Conservation (phyloP, 2,888 invertebrate species). For the Zygaena filipendulae region DNA sequence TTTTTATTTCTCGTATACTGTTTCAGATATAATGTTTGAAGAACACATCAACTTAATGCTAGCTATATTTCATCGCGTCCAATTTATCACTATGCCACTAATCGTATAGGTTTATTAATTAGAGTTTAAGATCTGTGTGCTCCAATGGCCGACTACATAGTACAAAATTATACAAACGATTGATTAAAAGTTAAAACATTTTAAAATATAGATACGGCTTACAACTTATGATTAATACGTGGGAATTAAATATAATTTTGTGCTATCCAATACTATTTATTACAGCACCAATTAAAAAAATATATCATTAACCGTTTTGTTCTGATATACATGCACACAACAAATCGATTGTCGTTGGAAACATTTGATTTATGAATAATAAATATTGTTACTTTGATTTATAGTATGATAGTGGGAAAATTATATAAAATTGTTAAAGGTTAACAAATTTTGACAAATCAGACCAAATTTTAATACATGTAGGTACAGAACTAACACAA, state of each 20-base stretch:
- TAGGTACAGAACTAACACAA: conserved; percentile 44
- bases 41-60: conserved; percentile 62
- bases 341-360: too few relatives aligned
- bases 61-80: conserved; percentile 30
- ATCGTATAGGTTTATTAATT: too few relatives aligned
- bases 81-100: conserved; percentile 41
- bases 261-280: conserved; percentile 40
- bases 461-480: conserved; percentile 21
- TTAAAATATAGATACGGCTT: conserved; percentile 1
- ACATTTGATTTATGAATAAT: too few relatives aligned
- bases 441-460: conserved; percentile 5
- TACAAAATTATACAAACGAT: conserved; percentile 23
- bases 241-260: conserved; percentile 38
- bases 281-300: conserved; percentile 49
- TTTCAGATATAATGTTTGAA: conserved; percentile 64
- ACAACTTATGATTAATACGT: conserved; percentile 32
- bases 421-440: conserved; percentile 8
- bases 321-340: conserved; percentile 52
- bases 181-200: conserved; percentile 24
- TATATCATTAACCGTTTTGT: conserved; percentile 35
- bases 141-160: conserved; percentile 21
- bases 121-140: conserved; percentile 18
- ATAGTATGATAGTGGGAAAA: too few relatives aligned
- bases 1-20: conserved; percentile 64
- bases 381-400: too few relatives aligned